Evolutionary conservation across 2,797 vertebrate genomes (phyloP).

Genomic region (Pipistrellus pipistrellus): DNA sequence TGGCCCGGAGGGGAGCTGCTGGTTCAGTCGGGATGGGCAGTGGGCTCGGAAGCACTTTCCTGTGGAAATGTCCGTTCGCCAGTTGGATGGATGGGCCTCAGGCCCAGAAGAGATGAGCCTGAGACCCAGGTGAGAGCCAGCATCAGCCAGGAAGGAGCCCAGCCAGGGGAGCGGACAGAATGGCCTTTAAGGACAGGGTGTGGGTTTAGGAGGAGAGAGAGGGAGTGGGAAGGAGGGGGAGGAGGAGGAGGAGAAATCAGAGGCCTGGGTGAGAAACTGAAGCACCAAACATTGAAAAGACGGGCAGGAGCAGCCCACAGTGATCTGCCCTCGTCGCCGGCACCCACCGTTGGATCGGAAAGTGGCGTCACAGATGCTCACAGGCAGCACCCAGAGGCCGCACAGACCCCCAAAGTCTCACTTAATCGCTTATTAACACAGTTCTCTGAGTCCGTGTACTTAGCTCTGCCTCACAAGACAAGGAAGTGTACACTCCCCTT

Average conservation of each 20-base stretch:
- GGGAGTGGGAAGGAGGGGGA: fast-evolving
- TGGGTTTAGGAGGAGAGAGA: background rate
- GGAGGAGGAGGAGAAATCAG: background rate
- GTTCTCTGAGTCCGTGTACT: too few species aligned
- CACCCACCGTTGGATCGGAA: too few species aligned
- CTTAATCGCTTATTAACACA: too few species aligned
- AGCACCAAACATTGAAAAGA: background rate
- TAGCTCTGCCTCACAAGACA: too few species aligned
- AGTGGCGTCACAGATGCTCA: too few species aligned
- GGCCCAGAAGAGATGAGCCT: background rate
- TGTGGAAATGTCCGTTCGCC: background rate
- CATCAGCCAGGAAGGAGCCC: background rate
- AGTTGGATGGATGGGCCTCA: background rate
- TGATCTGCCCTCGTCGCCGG: background rate
- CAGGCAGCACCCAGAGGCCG: too few species aligned
- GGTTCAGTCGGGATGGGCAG: background rate
- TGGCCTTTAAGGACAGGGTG: background rate
- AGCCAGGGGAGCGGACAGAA: background rate
- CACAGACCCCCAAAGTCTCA: too few species aligned
- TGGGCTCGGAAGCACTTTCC: background rate
- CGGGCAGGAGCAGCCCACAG: background rate
- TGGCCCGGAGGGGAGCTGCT: background rate
- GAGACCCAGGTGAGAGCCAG: background rate
- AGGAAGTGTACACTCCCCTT: too few species aligned
- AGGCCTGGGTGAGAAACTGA: background rate